Percentiles rank a stretch among this genome's conserved stretches.
These are phyloP conservation scores for Hypanus sabinus DNA, from an alignment of 2,113 vertebrate genomes.

Conservation along the genomic window DNA sequence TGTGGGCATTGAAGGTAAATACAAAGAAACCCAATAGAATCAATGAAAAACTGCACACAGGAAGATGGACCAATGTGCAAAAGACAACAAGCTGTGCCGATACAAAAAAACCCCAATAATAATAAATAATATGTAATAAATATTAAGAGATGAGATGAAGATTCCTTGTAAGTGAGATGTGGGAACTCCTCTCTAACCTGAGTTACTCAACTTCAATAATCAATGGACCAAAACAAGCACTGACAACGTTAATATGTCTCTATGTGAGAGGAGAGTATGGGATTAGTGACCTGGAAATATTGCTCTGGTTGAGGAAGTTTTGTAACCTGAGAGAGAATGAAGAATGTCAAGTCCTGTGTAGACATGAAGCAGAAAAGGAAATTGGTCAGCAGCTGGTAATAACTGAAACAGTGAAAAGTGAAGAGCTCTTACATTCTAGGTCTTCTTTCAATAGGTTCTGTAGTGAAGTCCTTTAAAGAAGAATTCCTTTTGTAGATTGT, in stretches of 20 bases:
- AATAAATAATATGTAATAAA: no score
- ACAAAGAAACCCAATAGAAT: no score
- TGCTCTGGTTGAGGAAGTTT: slow-evolving; percentile 14
- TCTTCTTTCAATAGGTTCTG: not conserved
- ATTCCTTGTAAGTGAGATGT: no score
- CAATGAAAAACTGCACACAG: no score
- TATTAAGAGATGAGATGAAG: no score
- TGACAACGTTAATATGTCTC: not conserved
- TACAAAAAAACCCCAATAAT: no score
- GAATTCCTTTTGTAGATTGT: slow-evolving; percentile 24
- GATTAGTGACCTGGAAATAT: slow-evolving; percentile 31
- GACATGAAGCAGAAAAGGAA: not conserved
- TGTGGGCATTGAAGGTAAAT: no score
- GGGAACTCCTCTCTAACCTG: not conserved
- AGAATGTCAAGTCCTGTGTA: slow-evolving; percentile 10
- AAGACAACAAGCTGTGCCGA: no score
- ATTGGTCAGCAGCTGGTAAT: slow-evolving; percentile 22
- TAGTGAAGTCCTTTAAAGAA: not conserved
- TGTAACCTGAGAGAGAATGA: slow-evolving; percentile 26
- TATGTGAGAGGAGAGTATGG: not conserved
- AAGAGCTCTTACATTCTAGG: not conserved
- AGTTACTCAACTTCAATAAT: not conserved
- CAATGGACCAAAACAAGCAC: not conserved
- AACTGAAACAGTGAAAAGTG: slow-evolving; percentile 20
- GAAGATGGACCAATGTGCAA: no score